These are phyloP conservation scores for Drosophila prolongata DNA, from an alignment of 2,888 invertebrate genomes.

Conservation along the genomic window DNA sequence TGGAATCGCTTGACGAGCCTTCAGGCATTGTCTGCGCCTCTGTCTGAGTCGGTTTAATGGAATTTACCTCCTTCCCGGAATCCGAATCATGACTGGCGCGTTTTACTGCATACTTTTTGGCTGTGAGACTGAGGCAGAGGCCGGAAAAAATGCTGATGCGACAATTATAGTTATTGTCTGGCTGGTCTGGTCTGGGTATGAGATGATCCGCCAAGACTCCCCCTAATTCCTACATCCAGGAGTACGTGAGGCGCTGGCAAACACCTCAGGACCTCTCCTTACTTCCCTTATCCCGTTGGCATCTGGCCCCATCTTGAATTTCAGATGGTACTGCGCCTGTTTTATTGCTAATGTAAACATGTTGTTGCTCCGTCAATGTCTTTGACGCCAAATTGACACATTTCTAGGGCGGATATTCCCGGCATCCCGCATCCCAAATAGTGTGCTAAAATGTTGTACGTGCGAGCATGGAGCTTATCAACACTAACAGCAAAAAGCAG, in stretches of 20 bases:
- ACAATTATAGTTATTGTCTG: slow-evolving; percentile 79
- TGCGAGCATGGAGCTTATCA: slow-evolving; percentile 46
- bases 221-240: slow-evolving; percentile 3
- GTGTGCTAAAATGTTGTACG: slow-evolving; percentile 72
- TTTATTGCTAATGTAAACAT: slow-evolving; percentile 73
- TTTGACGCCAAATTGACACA: slow-evolving; percentile 72
- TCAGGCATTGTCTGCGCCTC: slow-evolving; percentile 42
- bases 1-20: slow-evolving; percentile 50
- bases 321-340: slow-evolving; percentile 50
- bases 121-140: slow-evolving; percentile 2
- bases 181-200: slow-evolving; percentile 48
- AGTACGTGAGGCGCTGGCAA: slow-evolving; percentile 57
- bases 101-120: slow-evolving; percentile 66
- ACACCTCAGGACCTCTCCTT: slow-evolving; percentile 35
- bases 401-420: slow-evolving; percentile 48
- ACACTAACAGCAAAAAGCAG: slow-evolving; percentile 31
- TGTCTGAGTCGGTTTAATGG: slow-evolving; percentile 41
- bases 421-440: slow-evolving; percentile 57
- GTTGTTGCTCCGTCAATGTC: slow-evolving; percentile 54
- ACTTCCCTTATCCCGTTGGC: slow-evolving; percentile 2
- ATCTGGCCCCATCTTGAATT: slow-evolving; percentile 49
- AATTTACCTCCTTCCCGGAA: slow-evolving; percentile 33
- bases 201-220: slow-evolving; percentile 25
- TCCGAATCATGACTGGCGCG: slow-evolving; percentile 49
- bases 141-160: slow-evolving; percentile 72